Percentiles rank a stretch among this genome's conserved stretches.
Conservation (phyloP, 2,888 invertebrate species). For the Lochmaea crataegi region DNA sequence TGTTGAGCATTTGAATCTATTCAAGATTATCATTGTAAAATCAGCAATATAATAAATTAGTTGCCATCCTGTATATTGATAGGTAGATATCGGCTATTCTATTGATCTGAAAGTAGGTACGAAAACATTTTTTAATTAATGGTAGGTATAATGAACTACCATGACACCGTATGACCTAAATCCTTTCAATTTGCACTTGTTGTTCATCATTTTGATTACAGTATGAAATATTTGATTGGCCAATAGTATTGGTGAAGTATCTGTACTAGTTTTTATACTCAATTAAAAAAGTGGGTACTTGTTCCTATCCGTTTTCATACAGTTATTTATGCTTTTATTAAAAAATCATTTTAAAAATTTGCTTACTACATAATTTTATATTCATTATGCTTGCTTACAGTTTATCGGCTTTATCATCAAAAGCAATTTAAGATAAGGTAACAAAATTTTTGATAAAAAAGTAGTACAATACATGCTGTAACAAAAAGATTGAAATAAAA, state of each 20-base stretch:
- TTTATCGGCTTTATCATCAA: no score
- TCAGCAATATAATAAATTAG: no score
- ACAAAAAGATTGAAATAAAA: no score
- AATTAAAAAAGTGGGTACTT: background rate
- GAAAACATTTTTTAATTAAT: conserved; percentile 14
- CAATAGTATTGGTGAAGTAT: background rate
- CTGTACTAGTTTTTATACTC: background rate
- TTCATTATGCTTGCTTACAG: no score
- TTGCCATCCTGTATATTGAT: background rate
- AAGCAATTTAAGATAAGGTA: no score
- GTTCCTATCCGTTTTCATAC: no score
- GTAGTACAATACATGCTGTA: no score
- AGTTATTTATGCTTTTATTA: background rate
- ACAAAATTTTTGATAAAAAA: no score
- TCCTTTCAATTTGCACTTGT: conserved; percentile 9
- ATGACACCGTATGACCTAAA: conserved; percentile 11
- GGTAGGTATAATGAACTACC: conserved; percentile 3
- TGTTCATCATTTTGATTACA: background rate
- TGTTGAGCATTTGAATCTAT: no score
- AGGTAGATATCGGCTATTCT: background rate
- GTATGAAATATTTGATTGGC: background rate
- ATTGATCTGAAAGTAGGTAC: background rate
- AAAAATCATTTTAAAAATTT: background rate
- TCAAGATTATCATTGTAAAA: no score
- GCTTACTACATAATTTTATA: no score